A percentile compares a stretch with the other conserved stretches of the same genome.
These are phyloP conservation scores for Dicyrtomina minuta DNA, from an alignment of 2,888 invertebrate species.

Conservation along the genomic window DNA sequence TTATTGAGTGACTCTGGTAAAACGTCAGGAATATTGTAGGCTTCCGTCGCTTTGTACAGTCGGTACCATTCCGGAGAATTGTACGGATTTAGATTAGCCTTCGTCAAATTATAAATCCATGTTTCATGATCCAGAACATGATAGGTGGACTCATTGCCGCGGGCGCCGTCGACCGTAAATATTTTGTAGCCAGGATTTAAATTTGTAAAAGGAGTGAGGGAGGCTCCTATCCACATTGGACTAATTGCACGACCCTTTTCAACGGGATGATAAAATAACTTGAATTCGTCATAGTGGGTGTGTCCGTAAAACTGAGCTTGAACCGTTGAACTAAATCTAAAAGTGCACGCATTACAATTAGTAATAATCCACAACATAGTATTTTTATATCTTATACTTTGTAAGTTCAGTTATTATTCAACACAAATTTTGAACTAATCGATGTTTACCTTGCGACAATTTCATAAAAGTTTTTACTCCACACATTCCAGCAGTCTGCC, in stretches of 20 bases:
- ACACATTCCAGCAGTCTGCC: conserved; percentile 67
- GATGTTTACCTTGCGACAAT: conserved; percentile 63
- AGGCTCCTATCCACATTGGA: conserved; percentile 63
- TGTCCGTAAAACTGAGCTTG: conserved; percentile 81
- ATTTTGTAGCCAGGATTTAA: conserved; percentile 81
- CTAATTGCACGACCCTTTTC: conserved; percentile 29
- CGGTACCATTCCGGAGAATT: conserved; percentile 67
- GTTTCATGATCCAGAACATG: conserved; percentile 45
- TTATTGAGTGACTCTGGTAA: conserved; percentile 65
- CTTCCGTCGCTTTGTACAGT: conserved; percentile 71
- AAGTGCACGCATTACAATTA: no score
- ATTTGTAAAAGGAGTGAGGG: conserved; percentile 71
- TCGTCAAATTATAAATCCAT: conserved; percentile 71
- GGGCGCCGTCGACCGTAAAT: conserved; percentile 65
- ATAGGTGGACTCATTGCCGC: conserved; percentile 53
- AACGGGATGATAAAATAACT: conserved; percentile 65
- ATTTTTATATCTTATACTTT: not conserved
- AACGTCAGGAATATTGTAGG: conserved; percentile 65
- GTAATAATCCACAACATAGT: no score
- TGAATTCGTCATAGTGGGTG: conserved; percentile 74
- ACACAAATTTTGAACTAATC: not conserved
- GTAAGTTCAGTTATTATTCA: not conserved
- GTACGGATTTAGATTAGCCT: conserved; percentile 66
- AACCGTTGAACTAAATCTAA: conserved; percentile 68
- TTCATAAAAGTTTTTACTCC: conserved; percentile 70